Conservation (phyloP, 2,797 vertebrate genomes). For the Fistularia tabacaria region DNA sequence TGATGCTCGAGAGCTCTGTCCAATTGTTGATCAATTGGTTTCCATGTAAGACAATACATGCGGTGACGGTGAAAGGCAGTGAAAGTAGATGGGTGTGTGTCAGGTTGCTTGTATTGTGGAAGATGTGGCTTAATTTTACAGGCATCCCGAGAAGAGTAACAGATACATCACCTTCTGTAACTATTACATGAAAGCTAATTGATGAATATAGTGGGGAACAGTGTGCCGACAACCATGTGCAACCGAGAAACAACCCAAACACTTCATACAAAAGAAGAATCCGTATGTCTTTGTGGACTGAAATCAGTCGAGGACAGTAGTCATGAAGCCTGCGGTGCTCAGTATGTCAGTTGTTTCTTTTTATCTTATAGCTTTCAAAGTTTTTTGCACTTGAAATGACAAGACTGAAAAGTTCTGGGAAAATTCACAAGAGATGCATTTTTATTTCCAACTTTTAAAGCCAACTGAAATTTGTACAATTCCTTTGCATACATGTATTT, state of each 20-base stretch:
- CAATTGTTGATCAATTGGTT: slow-evolving; percentile 62
- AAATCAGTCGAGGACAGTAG: too few relatives aligned
- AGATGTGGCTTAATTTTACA: slow-evolving; percentile 19
- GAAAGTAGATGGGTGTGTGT: slow-evolving; percentile 71
- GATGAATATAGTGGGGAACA: too few relatives aligned
- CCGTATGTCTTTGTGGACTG: too few relatives aligned
- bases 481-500: too few relatives aligned
- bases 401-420: slow-evolving; percentile 28
- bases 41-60: slow-evolving; percentile 74
- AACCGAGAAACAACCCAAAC: too few relatives aligned
- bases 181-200: slow-evolving; percentile 54
- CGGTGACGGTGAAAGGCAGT: slow-evolving; percentile 67
- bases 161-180: slow-evolving; percentile 19
- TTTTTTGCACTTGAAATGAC: slow-evolving; percentile 6
- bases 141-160: slow-evolving; percentile 23
- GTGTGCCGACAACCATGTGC: too few relatives aligned
- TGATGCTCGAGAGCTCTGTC: slow-evolving; percentile 51
- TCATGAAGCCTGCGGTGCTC: too few relatives aligned
- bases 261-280: too few relatives aligned
- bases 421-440: slow-evolving; percentile 22
- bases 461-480: too few relatives aligned
- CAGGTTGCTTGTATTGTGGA: slow-evolving; percentile 51
- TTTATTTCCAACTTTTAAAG: slow-evolving; percentile 26
- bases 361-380: too few relatives aligned
- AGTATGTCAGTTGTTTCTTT: too few relatives aligned